Evolutionary conservation across 2,797 vertebrate genomes (phyloP), one percentile per base, ranked within the genome.

Genomic region (Phoeniculus purpureus): DNA sequence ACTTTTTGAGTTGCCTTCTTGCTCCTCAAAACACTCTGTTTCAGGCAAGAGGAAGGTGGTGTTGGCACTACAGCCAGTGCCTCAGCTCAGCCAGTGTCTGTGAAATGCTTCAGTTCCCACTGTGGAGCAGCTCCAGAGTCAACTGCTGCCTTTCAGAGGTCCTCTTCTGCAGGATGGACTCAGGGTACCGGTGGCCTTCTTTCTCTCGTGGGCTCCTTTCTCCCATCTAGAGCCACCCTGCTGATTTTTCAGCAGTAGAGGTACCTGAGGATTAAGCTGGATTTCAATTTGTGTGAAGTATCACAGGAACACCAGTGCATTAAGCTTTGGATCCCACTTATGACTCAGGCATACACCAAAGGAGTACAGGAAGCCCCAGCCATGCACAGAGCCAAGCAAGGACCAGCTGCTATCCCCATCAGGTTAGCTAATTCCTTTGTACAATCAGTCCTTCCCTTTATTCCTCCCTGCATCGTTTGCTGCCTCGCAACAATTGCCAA

Each of bases 341-440:
- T 81, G 73, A 71, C 27, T 83, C 47, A 43, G 50, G 56, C 11
- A 3, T 7, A 78, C 81, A 73, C 40, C 67, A 73, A 72, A 71
- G 70, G 45, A 75, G n/a, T 50, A 62, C 17, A 78, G 66, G 83
- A 91, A 82, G 61, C n/a, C 40, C 20, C 48, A 64, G 1, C 64
- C 66, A 64, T 6, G 31, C 40, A 55, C 34, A 50, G 23, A 59
- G 56, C 85, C 93, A 87, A 93, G 87, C 9, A 17, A 82, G 61
- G 67, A 94, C 62, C 92, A 96, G 86, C 93, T 97, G 95, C 78
- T 95, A 68, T 88, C 43, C 34, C 89, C 80, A 96, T 96, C 55
- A 88, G 88, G 87, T 92, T 91, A 94, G 65, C 71, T 95, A 93
- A 91, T 89, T 82, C 81, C 52, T 92, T 77, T 84, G 67, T 93